Conservation (phyloP, 2,113 vertebrate species). For the Pterocles orientalis region DNA sequence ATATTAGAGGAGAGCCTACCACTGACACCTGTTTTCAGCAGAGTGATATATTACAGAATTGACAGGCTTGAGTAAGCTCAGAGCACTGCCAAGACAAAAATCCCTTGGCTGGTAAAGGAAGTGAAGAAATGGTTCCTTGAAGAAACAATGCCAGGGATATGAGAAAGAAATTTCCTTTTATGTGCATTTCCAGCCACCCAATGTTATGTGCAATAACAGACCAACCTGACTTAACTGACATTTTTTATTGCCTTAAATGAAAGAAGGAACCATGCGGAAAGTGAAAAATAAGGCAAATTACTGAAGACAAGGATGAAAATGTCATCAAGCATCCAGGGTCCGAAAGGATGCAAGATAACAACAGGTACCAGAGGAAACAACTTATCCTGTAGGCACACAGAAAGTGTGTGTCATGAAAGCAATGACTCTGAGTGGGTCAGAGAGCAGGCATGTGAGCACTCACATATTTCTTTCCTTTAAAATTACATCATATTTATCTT, state of each 20-base stretch:
- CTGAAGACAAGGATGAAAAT: neutral
- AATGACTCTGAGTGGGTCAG: neutral
- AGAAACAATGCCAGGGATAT: neutral
- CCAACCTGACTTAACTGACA: neutral
- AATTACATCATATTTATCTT: neutral
- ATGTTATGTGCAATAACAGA: neutral
- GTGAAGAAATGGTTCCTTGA: neutral
- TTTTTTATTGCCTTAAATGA: neutral
- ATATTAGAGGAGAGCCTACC: neutral
- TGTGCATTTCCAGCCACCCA: neutral
- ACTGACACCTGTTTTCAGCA: neutral
- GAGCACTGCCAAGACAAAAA: neutral
- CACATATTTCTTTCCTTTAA: neutral
- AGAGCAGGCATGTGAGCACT: neutral
- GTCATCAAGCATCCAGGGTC: neutral
- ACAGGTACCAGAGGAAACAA: neutral
- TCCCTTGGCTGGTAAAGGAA: neutral
- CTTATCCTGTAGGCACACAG: neutral
- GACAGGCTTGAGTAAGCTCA: neutral
- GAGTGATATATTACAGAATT: neutral
- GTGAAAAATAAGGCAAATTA: neutral
- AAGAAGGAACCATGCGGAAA: neutral
- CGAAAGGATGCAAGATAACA: neutral
- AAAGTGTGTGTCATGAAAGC: neutral
- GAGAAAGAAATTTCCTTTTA: neutral